Percentiles rank a stretch among this genome's conserved stretches.
Conservation (phyloP, 2,888 invertebrate species). For the Drosophila vallismaia region DNA sequence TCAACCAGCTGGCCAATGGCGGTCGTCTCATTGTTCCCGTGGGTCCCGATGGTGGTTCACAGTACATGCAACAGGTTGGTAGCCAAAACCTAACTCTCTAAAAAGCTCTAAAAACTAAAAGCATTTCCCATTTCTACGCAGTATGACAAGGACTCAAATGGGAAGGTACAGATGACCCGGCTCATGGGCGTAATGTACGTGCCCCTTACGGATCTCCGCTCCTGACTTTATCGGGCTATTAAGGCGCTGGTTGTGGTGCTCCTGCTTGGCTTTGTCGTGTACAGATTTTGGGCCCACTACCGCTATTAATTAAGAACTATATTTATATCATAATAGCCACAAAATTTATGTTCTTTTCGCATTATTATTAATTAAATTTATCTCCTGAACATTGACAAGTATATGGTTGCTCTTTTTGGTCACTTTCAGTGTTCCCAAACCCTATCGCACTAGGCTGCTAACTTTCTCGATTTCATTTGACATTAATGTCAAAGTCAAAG, state of each 20-base stretch:
- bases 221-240: conserved; percentile 78
- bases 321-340: not conserved
- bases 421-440: not conserved
- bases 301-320: conserved; percentile 30
- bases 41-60: conserved; percentile 93
- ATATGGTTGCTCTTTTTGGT: not conserved
- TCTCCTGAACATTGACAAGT: not conserved
- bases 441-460: conserved; percentile 1
- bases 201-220: conserved; percentile 93
- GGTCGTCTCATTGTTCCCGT: conserved; percentile 96
- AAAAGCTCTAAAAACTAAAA: not conserved
- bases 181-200: conserved; percentile 99
- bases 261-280: conserved; percentile 65
- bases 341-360: conserved; percentile 4
- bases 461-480: conserved; percentile 9
- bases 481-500: conserved; percentile 15
- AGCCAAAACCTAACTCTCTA: not conserved
- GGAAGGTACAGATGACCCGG: conserved; percentile 89
- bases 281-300: conserved; percentile 60
- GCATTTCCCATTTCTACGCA: conserved; percentile 81
- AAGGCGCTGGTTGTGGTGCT: conserved; percentile 58
- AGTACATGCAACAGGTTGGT: conserved; percentile 90
- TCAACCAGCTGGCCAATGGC: conserved; percentile 85
- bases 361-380: conserved; percentile 11
- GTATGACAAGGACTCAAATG: conserved; percentile 94